Base-by-base conservation (phyloP, 2,797 vertebrate genomes). In the Poliocrania exsul region DNA sequence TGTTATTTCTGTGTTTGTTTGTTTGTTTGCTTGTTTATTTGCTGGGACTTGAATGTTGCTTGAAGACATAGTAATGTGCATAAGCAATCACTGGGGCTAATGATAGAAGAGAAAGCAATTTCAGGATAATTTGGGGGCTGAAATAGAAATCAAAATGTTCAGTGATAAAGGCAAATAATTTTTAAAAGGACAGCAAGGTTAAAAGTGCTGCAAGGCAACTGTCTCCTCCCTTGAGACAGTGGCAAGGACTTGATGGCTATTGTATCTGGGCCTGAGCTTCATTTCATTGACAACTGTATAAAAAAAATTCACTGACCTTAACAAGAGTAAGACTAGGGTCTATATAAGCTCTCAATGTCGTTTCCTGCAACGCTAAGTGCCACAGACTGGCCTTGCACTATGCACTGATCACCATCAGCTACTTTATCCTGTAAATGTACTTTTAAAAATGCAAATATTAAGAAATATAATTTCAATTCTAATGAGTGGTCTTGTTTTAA, bases 21-120 rank as follows among this genome's bases (percentile, higher is more conserved):
- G 37, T 46, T 92, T 31, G 3, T 44, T 67, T 51, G 3, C 37
- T 73, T 77, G 2, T 24, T 64, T 73, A 35, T 88, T 94, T 86
- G 16, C 88, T 90, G n/a, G 47, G 69, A 77, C 53, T 82, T 70
- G 56, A 90, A 31, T 81, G 80, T 53, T 96, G 50, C 90, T 90
- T 94, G 91, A 93, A 96, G 91, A 65, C 69, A 83, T 47, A 65
- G 47, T 31, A 46, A 96, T 86, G 47, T 81, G 78, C 17, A 35
- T 80, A 94, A 94, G 64, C 79, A 89, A 47, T 86, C 85, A 80
- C 88, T 94, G 61, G 60, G 60, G 46, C 60, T 94, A 91, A 93
- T 84, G 69, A 86, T 74, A 95, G 81, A 94, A 94, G 25, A 95
- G 38, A 29, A 85, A 67, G 72, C 9, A 57, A 78, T 95, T 96